A percentile compares a stretch with the other conserved stretches of the same genome.
Conservation (phyloP, 2,888 invertebrate genomes). For the Andrena praecox region DNA sequence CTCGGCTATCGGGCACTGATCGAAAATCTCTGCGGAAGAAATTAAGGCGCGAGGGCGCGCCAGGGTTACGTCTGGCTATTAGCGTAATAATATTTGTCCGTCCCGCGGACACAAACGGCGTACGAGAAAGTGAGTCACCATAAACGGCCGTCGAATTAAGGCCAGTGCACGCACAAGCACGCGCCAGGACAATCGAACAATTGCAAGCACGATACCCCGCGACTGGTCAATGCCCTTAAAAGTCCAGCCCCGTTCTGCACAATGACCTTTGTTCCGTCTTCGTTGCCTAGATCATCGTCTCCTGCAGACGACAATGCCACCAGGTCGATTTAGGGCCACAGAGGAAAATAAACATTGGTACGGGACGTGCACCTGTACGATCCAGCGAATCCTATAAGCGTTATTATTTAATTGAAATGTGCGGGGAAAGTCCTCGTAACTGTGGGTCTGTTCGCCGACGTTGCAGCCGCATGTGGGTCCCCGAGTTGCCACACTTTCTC, state of each 20-base stretch:
- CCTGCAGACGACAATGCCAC: background rate
- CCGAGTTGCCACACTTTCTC: too few species aligned
- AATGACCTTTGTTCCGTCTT: slow-evolving; percentile 48
- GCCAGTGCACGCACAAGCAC: slow-evolving; percentile 65
- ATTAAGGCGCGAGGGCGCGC: slow-evolving; percentile 38
- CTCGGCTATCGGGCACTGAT: background rate
- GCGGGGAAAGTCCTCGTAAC: too few species aligned
- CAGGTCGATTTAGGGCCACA: too few species aligned
- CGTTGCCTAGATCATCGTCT: slow-evolving; percentile 20
- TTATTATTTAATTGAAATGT: too few species aligned
- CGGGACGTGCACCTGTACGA: too few species aligned
- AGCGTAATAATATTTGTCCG: slow-evolving; percentile 59
- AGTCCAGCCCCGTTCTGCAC: slow-evolving; percentile 47
- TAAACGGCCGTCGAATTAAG: slow-evolving; percentile 69
- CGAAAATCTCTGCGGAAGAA: slow-evolving; percentile 43
- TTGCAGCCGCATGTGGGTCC: too few species aligned
- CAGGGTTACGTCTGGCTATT: slow-evolving; percentile 49
- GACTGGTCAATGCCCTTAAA: slow-evolving; percentile 71
- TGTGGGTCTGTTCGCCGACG: too few species aligned
- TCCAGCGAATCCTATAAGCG: too few species aligned
- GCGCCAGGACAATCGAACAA: slow-evolving; percentile 72
- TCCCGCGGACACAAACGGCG: slow-evolving; percentile 38
- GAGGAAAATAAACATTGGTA: too few species aligned
- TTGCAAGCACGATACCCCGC: slow-evolving; percentile 62
- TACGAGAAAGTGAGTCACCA: slow-evolving; percentile 71